Base-by-base conservation (phyloP, 2,888 invertebrate genomes). In the Zonitis immaculata region DNA sequence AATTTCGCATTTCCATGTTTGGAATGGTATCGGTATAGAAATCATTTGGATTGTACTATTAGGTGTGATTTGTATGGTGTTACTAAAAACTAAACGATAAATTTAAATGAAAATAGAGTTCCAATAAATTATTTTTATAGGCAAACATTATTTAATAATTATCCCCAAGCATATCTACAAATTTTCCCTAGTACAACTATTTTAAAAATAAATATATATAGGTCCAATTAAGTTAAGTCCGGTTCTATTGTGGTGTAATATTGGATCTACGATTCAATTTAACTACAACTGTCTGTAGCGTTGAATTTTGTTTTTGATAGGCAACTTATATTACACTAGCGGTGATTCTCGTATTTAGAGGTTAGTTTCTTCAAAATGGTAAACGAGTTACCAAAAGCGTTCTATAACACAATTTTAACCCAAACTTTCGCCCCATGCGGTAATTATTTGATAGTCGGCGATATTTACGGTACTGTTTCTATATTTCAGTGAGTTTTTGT, bases 361-460 rank as follows among this genome's bases (percentile, higher is more conserved):
- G 20, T 39, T 35, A 47, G 22, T 1, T 47, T 20, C 8, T 5
- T 30, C n/a, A 57, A 54, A 58, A 69, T 69, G 68, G 62, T 63
- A 35, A 69, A 68, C 53, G 73, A 72, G 64, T 58, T 71, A 50
- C 72, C 74, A 49, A 87, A 85, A 78, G 79, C 80, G 47, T 79
- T 85, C 62, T 93, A 94, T 68, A 92, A 90, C 59, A 91, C 91
- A 30, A 82, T 94, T 44, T 79, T 91, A 58, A 84, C 87, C 25
- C 92, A 94, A 76, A 79, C 87, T 1, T 87, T 91, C 74, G 92
- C 94, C 0, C 86, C 88, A 0, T 91, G 91, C 71, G 90, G 92
- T 6, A 86, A 88, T 71, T 91, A 84, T 76, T 80, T 95, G 48
- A 79, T 88, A 52, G 87, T 88, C 59, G 91, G 91, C 14, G 92